Evolutionary conservation across 2,797 vertebrate genomes (phyloP).

Genomic region (Petrocephalus sullivani): DNA sequence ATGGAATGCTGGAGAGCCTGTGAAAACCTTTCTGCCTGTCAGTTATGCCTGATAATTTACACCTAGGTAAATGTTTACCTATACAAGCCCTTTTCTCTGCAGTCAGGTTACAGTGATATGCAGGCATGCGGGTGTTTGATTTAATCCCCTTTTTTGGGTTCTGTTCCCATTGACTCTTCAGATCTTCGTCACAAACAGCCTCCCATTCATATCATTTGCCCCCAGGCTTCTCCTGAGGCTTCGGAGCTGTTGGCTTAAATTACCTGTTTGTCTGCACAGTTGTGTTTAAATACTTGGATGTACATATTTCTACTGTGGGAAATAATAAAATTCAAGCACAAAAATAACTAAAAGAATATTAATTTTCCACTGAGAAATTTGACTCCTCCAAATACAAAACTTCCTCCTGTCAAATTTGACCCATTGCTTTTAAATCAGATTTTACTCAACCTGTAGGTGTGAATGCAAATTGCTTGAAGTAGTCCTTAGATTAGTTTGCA

Average conservation of each 20-base stretch:
- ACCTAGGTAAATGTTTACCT: neutral
- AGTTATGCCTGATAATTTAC: neutral
- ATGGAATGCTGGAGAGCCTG: neutral
- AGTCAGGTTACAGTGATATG: neutral
- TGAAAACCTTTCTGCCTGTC: neutral
- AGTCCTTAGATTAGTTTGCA: neutral
- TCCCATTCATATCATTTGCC: neutral
- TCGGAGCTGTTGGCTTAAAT: neutral
- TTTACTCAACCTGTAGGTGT: neutral
- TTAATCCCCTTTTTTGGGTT: neutral
- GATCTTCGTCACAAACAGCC: neutral
- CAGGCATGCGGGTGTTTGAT: neutral
- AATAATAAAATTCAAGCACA: neutral
- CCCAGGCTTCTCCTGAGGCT: neutral
- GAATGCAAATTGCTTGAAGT: neutral
- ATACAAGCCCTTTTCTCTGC: neutral
- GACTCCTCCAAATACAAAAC: neutral
- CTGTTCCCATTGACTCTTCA: neutral
- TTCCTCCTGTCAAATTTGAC: neutral
- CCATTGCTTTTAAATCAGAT: neutral
- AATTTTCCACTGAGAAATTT: neutral
- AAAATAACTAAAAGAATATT: neutral
- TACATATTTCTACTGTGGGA: neutral
- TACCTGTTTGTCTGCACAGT: neutral
- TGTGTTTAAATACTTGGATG: neutral